phyloP scores from a whole-genome alignment of 2,113 vertebrate genomes.

The Elachura formosa region DNA sequence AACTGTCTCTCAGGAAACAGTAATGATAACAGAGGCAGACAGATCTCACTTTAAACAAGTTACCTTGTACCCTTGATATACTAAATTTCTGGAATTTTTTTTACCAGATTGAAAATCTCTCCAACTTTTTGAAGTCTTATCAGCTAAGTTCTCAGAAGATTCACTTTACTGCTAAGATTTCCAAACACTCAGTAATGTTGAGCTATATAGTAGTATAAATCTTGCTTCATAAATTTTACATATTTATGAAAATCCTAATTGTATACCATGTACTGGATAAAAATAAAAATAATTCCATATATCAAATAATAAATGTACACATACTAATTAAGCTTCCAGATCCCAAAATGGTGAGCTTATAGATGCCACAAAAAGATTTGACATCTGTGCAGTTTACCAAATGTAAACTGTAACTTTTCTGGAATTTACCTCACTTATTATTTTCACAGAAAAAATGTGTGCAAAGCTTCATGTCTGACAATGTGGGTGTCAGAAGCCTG shows the following conservation, averaged over 20 bases:
- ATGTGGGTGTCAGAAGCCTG: constrained; percentile 34
- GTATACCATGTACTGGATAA: neutral
- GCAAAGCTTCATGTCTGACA: constrained; percentile 10
- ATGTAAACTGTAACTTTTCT: neutral
- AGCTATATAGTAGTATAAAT: neutral
- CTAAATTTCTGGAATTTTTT: constrained; percentile 64
- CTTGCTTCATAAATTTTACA: neutral
- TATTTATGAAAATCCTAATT: neutral
- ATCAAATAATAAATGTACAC: neutral
- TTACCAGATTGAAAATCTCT: constrained; percentile 42
- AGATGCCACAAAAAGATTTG: neutral
- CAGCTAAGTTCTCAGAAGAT: constrained; percentile 51
- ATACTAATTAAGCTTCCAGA: neutral
- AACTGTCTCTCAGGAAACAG: constrained; percentile 73
- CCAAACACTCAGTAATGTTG: neutral
- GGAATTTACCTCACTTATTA: constrained; percentile 3
- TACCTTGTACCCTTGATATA: constrained; percentile 58
- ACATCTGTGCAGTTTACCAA: neutral
- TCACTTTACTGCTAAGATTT: constrained; percentile 7
- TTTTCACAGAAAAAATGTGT: constrained; percentile 17
- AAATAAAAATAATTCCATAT: neutral
- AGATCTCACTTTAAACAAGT: constrained; percentile 68
- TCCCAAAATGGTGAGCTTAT: neutral
- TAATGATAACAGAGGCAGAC: constrained; percentile 71
- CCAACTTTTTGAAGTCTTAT: constrained; percentile 66